These are phyloP conservation scores for Drosophila eohydei DNA, from an alignment of 2,888 invertebrate genomes.

Conservation along the genomic window DNA sequence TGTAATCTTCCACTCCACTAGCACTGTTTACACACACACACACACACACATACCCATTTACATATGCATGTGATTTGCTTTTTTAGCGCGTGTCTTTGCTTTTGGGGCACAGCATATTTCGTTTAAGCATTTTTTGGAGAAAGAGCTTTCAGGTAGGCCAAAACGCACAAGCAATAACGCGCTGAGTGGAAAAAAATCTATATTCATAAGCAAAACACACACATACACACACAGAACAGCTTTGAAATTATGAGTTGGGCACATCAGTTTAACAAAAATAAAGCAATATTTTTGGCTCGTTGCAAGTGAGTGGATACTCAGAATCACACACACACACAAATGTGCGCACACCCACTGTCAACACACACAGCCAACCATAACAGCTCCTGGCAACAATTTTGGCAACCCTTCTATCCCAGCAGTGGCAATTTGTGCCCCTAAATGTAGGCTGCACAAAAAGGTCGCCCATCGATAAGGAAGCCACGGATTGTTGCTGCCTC, in stretches of 20 bases:
- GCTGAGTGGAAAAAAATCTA: slow-evolving; percentile 66
- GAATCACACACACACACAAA: slow-evolving; percentile 13
- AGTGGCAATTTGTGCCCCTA: slow-evolving; percentile 63
- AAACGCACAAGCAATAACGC: slow-evolving; percentile 31
- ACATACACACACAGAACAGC: slow-evolving; percentile 2
- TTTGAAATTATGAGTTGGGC: slow-evolving; percentile 32
- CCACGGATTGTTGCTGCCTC: slow-evolving; percentile 33
- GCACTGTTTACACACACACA: slow-evolving; percentile 32
- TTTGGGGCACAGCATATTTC: slow-evolving; percentile 55
- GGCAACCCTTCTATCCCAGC: slow-evolving; percentile 43
- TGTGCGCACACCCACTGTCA: background rate
- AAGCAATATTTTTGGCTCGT: slow-evolving; percentile 49
- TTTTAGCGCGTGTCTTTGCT: slow-evolving; percentile 47
- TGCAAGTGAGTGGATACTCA: background rate
- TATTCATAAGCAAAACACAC: slow-evolving; percentile 61
- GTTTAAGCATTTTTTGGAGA: slow-evolving; percentile 15
- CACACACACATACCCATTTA: slow-evolving; percentile 21
- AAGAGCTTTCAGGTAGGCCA: slow-evolving; percentile 23
- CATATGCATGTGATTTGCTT: slow-evolving; percentile 44
- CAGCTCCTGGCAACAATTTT: slow-evolving; percentile 42
- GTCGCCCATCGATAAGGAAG: slow-evolving; percentile 57
- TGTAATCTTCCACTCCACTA: slow-evolving; percentile 44
- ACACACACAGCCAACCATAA: slow-evolving; percentile 22
- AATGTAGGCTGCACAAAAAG: slow-evolving; percentile 61
- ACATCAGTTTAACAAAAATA: slow-evolving; percentile 49